phyloP scores from a whole-genome alignment of 2,113 vertebrate genomes.

The Prietella phreatophila region DNA sequence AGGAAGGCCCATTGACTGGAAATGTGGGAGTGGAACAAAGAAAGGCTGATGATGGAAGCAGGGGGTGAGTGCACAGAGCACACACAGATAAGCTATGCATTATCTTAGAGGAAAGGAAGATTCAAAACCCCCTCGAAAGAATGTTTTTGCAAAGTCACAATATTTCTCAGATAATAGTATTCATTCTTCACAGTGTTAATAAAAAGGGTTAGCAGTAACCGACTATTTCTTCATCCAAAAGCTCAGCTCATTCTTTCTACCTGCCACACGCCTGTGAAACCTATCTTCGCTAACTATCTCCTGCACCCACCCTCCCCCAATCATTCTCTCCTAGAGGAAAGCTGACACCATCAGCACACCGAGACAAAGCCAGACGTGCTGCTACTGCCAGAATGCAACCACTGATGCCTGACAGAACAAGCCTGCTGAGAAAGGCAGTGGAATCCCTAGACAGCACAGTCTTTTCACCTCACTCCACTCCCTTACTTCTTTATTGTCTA shows the following conservation, averaged over 20 bases:
- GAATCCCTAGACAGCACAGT: slow-evolving; percentile 36
- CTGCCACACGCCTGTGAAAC: slow-evolving; percentile 60
- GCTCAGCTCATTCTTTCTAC: slow-evolving; percentile 42
- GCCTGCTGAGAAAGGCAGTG: slow-evolving; percentile 36
- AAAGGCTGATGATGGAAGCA: slow-evolving; percentile 31
- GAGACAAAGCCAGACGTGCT: slow-evolving; percentile 48
- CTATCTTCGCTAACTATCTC: slow-evolving; percentile 59
- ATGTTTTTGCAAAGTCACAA: not conserved
- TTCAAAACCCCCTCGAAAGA: not conserved
- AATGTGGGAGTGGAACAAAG: slow-evolving; percentile 53
- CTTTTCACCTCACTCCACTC: slow-evolving; percentile 33
- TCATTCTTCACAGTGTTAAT: slow-evolving; percentile 20
- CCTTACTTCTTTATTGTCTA: slow-evolving; percentile 20
- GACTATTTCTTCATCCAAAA: slow-evolving; percentile 28
- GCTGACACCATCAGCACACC: slow-evolving; percentile 52
- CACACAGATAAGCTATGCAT: slow-evolving; percentile 30
- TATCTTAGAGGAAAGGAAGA: slow-evolving; percentile 13
- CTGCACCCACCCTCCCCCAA: slow-evolving; percentile 48
- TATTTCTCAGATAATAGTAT: slow-evolving; percentile 13
- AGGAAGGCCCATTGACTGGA: slow-evolving; percentile 62
- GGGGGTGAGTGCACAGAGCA: slow-evolving; percentile 41
- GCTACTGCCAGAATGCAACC: slow-evolving; percentile 44
- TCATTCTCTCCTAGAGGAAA: slow-evolving; percentile 60
- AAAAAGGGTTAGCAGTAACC: not conserved
- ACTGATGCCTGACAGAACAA: slow-evolving; percentile 50